These are phyloP conservation scores for Ispidina picta DNA, from an alignment of 2,797 vertebrate genomes.

Conservation along the genomic window DNA sequence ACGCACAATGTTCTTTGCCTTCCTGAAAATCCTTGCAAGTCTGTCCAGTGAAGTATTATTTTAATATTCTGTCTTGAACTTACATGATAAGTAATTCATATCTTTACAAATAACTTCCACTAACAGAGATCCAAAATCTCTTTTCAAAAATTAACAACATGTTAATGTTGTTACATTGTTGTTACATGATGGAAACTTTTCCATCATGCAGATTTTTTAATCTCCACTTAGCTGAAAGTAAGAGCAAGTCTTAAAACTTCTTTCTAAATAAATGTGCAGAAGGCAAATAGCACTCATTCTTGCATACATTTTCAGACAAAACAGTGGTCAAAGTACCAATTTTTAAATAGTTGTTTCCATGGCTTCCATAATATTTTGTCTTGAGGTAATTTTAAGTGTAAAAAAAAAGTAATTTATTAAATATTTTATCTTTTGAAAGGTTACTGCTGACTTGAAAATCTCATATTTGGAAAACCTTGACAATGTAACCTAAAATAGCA, in stretches of 20 bases:
- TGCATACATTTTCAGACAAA: neutral
- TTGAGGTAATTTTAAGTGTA: neutral
- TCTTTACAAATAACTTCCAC: neutral
- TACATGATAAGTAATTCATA: neutral
- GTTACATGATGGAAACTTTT: neutral
- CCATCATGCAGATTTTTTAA: neutral
- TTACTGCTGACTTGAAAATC: conserved; percentile 15
- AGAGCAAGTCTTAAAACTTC: conserved; percentile 2
- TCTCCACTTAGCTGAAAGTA: neutral
- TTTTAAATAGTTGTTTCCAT: neutral
- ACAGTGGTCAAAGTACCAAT: neutral
- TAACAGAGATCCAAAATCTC: neutral
- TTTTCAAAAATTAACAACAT: neutral
- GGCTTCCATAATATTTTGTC: neutral
- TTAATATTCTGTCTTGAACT: conserved; percentile 14
- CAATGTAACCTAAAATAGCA: neutral
- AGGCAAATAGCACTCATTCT: neutral
- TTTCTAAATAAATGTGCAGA: neutral
- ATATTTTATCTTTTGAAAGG: conserved; percentile 27
- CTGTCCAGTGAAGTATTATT: neutral
- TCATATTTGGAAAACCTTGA: conserved; percentile 10
- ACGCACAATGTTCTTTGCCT: neutral
- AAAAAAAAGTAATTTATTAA: conserved; percentile 39
- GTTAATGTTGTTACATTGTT: too few relatives aligned
- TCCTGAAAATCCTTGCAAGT: conserved; percentile 3